Percentiles rank a stretch among this genome's conserved stretches.
phyloP scores from a whole-genome alignment of 2,113 vertebrate species.

The Octodon degus region DNA sequence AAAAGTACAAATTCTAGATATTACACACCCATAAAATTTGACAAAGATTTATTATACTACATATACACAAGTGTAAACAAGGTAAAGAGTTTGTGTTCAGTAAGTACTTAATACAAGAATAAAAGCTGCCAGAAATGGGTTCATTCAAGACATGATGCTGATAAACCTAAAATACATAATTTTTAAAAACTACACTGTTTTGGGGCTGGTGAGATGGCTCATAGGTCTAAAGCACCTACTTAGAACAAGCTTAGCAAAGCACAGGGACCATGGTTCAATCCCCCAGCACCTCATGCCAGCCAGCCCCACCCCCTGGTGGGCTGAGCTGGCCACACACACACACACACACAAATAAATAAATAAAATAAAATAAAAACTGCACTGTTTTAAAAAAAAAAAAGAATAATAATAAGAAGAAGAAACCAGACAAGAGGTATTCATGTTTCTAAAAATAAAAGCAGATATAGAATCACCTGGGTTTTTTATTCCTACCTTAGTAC shows the following conservation, averaged over 20 bases:
- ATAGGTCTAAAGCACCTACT: no score
- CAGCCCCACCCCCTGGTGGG: no score
- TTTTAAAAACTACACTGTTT: conserved; percentile 3
- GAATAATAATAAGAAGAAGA: no score
- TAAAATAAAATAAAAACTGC: no score
- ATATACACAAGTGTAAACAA: neutral
- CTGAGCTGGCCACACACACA: no score
- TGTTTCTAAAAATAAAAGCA: conserved; percentile 6
- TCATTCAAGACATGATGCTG: neutral
- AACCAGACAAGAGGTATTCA: neutral
- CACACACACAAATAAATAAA: no score
- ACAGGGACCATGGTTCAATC: no score
- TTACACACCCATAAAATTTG: conserved; percentile 8
- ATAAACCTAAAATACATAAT: neutral
- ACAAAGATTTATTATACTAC: neutral
- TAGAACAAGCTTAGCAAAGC: no score
- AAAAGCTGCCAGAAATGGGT: neutral
- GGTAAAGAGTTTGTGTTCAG: neutral
- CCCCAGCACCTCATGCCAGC: no score
- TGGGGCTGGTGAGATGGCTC: no score
- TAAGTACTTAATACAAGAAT: conserved; percentile 3
- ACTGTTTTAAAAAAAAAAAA: no score
- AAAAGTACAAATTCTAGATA: conserved; percentile 25
- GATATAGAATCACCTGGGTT: neutral
- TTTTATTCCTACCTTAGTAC: neutral